Conservation (phyloP, 2,797 vertebrate genomes). For the Anniella stebbinsi region DNA sequence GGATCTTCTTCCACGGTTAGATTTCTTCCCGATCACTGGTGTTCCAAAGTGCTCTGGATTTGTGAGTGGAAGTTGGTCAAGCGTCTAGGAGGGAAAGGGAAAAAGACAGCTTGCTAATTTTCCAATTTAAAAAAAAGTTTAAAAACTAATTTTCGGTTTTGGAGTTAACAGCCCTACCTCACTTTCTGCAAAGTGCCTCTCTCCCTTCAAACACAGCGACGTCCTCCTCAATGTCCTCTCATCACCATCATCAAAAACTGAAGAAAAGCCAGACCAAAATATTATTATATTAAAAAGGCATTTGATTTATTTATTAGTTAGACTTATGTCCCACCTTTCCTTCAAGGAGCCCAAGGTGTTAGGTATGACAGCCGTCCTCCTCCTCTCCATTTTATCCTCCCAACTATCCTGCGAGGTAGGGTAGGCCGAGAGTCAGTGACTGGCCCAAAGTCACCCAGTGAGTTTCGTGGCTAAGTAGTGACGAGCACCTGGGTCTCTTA, state of each 20-base stretch:
- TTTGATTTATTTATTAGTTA: background rate
- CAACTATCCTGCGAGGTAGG: too few relatives aligned
- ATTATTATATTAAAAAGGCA: constrained; percentile 13
- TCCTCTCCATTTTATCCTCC: too few relatives aligned
- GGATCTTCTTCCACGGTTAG: constrained; percentile 92
- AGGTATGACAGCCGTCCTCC: too few relatives aligned
- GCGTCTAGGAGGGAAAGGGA: constrained; percentile 81
- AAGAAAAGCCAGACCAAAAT: constrained; percentile 48
- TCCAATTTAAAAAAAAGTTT: background rate
- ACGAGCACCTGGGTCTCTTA: too few relatives aligned
- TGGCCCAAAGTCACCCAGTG: too few relatives aligned
- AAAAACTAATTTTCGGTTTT: accelerated
- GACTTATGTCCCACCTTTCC: too few relatives aligned
- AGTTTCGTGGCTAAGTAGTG: too few relatives aligned
- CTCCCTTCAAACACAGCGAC: constrained; percentile 96
- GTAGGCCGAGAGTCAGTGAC: too few relatives aligned
- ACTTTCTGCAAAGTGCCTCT: constrained; percentile 97
- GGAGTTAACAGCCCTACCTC: constrained; percentile 82
- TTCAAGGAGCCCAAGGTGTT: too few relatives aligned
- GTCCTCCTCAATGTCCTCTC: constrained; percentile 96
- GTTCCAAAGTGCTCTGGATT: constrained; percentile 99
- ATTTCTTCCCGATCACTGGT: constrained; percentile 97
- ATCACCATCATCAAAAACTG: constrained; percentile 98
- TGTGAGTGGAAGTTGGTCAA: constrained; percentile 96
- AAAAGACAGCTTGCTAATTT: constrained; percentile 33